Evolutionary conservation across 2,797 vertebrate genomes (phyloP).

Genomic region (Tadarida brasiliensis): DNA sequence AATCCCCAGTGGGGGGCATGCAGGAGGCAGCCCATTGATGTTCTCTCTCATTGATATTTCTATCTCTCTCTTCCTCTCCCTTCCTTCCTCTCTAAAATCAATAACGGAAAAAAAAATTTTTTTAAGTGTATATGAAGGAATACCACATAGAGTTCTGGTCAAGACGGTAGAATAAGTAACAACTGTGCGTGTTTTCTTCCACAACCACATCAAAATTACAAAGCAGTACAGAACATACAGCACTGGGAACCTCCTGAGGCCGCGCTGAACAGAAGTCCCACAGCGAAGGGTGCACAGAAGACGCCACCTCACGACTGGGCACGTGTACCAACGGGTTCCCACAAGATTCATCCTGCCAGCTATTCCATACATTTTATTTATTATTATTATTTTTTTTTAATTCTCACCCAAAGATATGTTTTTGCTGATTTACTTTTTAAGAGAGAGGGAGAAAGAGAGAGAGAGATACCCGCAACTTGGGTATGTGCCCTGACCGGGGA

Average conservation of each 20-base stretch:
- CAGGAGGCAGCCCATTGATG: too few species aligned
- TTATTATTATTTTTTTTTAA: too few species aligned
- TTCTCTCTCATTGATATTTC: too few species aligned
- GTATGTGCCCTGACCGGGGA: too few species aligned
- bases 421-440: too few species aligned
- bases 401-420: too few species aligned
- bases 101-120: too few species aligned
- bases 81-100: too few species aligned
- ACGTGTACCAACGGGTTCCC: constrained; percentile 47
- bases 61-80: too few species aligned
- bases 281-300: background rate
- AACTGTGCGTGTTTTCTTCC: background rate
- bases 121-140: background rate
- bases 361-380: constrained; percentile 29
- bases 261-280: background rate
- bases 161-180: background rate
- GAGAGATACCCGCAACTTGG: too few species aligned
- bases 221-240: background rate
- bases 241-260: background rate
- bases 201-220: background rate
- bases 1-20: too few species aligned
- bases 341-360: constrained; percentile 51
- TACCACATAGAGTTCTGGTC: background rate
- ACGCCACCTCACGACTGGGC: background rate
- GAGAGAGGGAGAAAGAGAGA: too few species aligned